Evolutionary conservation across 2,797 vertebrate species (phyloP).

Genomic region (Pseudochirops cupreus): DNA sequence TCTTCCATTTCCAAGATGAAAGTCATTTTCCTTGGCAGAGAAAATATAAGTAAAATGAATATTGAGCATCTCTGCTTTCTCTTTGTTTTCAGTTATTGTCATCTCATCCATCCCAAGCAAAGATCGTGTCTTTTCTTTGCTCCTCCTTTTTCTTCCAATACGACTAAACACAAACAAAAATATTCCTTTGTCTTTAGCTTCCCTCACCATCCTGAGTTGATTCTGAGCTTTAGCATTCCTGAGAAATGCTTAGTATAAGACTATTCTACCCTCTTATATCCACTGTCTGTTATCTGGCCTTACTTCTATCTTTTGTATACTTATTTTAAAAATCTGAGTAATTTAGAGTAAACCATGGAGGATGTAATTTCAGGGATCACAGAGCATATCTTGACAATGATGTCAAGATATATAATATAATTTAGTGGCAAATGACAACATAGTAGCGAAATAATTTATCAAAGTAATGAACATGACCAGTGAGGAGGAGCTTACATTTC

Average conservation of each 20-base stretch:
- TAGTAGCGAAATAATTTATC: background rate
- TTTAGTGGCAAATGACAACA: no score
- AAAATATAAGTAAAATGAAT: background rate
- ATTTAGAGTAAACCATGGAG: background rate
- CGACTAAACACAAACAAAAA: background rate
- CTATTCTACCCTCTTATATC: background rate
- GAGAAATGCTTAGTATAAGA: background rate
- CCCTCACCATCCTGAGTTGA: background rate
- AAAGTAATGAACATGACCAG: background rate
- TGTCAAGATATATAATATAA: background rate
- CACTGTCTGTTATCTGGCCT: background rate
- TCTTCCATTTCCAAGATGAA: background rate
- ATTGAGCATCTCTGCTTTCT: background rate
- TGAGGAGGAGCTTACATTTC: background rate
- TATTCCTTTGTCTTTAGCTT: background rate
- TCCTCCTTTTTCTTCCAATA: background rate
- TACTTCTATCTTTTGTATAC: background rate
- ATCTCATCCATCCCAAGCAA: background rate
- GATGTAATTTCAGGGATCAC: background rate
- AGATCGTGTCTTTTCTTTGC: background rate
- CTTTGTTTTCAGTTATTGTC: background rate
- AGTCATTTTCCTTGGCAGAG: background rate
- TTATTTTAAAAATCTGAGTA: background rate
- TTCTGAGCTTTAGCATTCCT: background rate
- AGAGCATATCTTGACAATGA: background rate